Conservation (phyloP, 2,888 invertebrate species). For the Tineola bisselliella region DNA sequence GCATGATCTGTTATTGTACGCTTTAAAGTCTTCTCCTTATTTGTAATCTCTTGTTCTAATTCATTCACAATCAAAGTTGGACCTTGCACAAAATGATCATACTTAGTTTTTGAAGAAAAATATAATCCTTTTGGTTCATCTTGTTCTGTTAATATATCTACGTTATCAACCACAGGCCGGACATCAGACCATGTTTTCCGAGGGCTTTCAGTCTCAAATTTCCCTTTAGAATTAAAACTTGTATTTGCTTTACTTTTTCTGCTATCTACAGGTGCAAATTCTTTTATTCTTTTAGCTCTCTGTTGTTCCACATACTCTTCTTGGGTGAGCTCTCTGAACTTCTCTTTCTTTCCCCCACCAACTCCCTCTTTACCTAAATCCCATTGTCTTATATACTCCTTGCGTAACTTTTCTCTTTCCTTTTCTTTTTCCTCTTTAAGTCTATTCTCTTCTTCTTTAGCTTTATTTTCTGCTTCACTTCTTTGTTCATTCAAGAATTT, state of each 20-base stretch:
- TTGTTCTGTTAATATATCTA: neutral
- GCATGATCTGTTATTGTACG: conserved; percentile 21
- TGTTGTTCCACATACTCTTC: conserved; percentile 82
- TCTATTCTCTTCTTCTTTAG: conserved; percentile 47
- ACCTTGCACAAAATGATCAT: conserved; percentile 46
- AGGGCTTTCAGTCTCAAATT: conserved; percentile 18
- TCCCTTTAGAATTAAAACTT: conserved; percentile 42
- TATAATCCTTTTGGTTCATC: conserved; percentile 35
- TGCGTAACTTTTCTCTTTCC: conserved; percentile 58
- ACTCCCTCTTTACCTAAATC: conserved; percentile 76
- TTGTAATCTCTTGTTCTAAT: conserved; percentile 23
- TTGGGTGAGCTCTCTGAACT: conserved; percentile 72
- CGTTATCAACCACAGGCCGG: conserved; percentile 27
- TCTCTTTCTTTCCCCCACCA: conserved; percentile 44
- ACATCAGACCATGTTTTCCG: conserved; percentile 46
- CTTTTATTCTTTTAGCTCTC: conserved; percentile 73
- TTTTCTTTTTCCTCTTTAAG: conserved; percentile 52
- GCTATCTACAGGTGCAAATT: conserved; percentile 78
- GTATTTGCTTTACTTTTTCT: conserved; percentile 25
- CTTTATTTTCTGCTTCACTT: conserved; percentile 52
- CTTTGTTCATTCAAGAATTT: conserved; percentile 58
- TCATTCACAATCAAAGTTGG: conserved; percentile 44
- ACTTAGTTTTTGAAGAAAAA: conserved; percentile 43
- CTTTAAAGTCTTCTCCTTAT: conserved; percentile 5
- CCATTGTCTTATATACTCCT: conserved; percentile 74